Base-by-base conservation (phyloP, 2,888 invertebrate genomes). In the Kryphioiulus occultus region DNA sequence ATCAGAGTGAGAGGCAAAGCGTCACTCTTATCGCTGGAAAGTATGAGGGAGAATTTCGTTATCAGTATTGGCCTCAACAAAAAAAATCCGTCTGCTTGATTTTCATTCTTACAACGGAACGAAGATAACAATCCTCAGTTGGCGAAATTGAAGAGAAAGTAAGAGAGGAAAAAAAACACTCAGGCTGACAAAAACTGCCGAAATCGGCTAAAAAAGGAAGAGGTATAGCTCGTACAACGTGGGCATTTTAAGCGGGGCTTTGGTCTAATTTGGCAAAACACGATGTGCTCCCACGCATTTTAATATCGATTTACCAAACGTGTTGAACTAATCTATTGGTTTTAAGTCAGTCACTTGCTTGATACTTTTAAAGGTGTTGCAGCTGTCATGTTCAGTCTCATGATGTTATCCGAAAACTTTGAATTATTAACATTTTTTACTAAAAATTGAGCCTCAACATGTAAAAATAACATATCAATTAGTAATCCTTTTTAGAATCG, bases 71-170 rank as follows among this genome's bases (percentile, higher is more conserved):
- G 44, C 85, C 85, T 17, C 44, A 85, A 85, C 17, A 85, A 39
- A 39, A 39, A 85, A 85, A 35, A 85, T 85, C 39, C 85, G 85
- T 85, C 85, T 86, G 86, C 86, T 86, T 86, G 86, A 86, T 86
- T 86, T 86, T 47, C 53, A 86, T 86, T 86, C 53, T n/a, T 44
- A 86, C 32, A 47, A 47, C 53, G 86, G 47, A 86, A 86, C 53
- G 47, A 42, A 86, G 86, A 86, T 86, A 86, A 78, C 78, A 78
- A 78, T 78, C 78, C 78, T 78, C 78, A 22, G 78, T 26, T 78
- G 78, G 78, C 78, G 78, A 78, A 78, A 78, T 78, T 78, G 78
- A 78, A 78, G 78, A 78, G 78, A 78, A 78, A 78, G 78, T 78
- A 30, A 86, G 86, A 32, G 53, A 85, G 22, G 85, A 83, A 32